phyloP scores from a whole-genome alignment of 2,888 invertebrate genomes.

The Eumacrocentrus americanus region DNA sequence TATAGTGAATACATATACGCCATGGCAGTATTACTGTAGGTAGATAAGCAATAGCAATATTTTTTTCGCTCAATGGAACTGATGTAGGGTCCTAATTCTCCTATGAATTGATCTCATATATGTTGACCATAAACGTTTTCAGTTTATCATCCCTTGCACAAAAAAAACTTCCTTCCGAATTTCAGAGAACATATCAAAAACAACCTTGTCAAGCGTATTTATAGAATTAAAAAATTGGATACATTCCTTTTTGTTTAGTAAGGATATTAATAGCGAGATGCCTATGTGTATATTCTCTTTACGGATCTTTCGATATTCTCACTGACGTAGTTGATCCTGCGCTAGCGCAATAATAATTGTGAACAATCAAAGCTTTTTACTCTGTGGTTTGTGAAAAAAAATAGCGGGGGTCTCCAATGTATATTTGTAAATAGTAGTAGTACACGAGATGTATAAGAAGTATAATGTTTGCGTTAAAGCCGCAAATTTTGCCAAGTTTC shows the following conservation, averaged over 20 bases:
- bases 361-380: conserved; percentile 51
- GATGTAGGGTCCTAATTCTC: background rate
- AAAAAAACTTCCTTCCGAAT: no score
- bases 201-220: no score
- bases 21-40: conserved; percentile 56
- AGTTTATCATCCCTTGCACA: no score
- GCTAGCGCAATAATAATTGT: conserved; percentile 44
- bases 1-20: conserved; percentile 35
- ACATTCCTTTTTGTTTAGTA: no score
- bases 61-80: conserved; percentile 52
- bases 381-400: conserved; percentile 12
- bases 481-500: no score
- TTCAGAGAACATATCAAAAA: no score
- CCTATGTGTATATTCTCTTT: background rate
- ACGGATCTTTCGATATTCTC: no score
- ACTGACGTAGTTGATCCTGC: background rate
- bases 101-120: no score
- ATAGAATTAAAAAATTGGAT: no score
- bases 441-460: no score
- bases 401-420: conserved; percentile 22
- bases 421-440: conserved; percentile 33
- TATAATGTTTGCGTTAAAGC: no score
- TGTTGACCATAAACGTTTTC: no score
- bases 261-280: background rate
- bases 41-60: conserved; percentile 50